A percentile compares a stretch with the other conserved stretches of the same genome.
phyloP scores from a whole-genome alignment of 2,888 invertebrate genomes.

The Hedya salicella region DNA sequence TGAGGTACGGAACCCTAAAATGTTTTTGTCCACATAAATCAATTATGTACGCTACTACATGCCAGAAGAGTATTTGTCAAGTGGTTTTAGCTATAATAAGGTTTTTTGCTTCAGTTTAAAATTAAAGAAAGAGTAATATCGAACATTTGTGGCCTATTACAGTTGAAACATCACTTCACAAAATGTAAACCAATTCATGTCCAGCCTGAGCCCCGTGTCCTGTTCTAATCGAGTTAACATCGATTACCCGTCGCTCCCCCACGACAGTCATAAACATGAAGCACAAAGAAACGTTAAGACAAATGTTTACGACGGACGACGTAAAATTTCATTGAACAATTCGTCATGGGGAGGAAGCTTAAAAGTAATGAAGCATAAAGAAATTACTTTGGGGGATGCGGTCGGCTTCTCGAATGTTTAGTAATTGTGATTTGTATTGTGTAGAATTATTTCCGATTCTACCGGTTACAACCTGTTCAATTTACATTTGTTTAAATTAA shows the following conservation, averaged over 20 bases:
- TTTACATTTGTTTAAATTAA: too few species aligned
- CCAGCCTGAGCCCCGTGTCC: conserved; percentile 46
- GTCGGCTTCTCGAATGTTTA: conserved; percentile 5
- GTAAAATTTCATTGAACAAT: conserved; percentile 28
- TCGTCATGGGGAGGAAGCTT: conserved; percentile 30
- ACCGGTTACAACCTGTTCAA: too few species aligned
- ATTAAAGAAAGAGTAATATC: too few species aligned
- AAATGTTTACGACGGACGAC: conserved; percentile 36
- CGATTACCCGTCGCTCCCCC: conserved; percentile 49
- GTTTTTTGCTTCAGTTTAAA: too few species aligned
- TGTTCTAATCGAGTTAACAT: conserved; percentile 57
- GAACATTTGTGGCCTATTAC: too few species aligned
- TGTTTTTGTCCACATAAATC: too few species aligned
- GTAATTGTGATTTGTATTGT: background rate
- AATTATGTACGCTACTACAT: too few species aligned
- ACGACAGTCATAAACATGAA: conserved; percentile 27
- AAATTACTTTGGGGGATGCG: conserved; percentile 13
- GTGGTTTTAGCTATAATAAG: too few species aligned
- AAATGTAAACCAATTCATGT: conserved; percentile 15
- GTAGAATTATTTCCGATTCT: too few species aligned
- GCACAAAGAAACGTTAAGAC: conserved; percentile 29
- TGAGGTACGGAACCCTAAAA: too few species aligned
- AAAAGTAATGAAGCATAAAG: conserved; percentile 27
- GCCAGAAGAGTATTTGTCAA: too few species aligned
- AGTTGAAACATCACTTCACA: background rate